Evolutionary conservation across 2,888 invertebrate genomes (phyloP).

Genomic region (Hymenopus coronatus): DNA sequence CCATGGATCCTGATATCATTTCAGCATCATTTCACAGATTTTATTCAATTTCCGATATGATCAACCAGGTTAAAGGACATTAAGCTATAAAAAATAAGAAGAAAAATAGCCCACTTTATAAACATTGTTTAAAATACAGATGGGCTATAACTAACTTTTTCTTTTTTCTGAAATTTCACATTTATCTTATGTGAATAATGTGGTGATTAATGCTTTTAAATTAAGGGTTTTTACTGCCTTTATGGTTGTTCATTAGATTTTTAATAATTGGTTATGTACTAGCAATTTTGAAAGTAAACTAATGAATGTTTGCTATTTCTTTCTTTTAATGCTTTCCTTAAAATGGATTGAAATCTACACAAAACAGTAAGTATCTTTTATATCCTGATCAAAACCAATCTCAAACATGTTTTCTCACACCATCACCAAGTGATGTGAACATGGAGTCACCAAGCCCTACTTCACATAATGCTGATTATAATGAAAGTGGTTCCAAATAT

Average conservation of each 20-base stretch:
- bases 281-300: not conserved
- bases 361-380: conserved; percentile 34
- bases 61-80: too few species aligned
- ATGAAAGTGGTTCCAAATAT: not conserved
- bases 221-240: not conserved
- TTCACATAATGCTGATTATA: conserved; percentile 9
- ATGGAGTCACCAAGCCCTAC: conserved; percentile 53
- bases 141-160: too few species aligned
- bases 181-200: not conserved
- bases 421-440: conserved; percentile 54
- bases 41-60: too few species aligned
- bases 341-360: conserved; percentile 1
- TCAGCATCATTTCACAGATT: too few species aligned
- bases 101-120: too few species aligned
- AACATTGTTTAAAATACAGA: too few species aligned
- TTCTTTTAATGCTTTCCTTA: not conserved
- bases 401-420: conserved; percentile 47
- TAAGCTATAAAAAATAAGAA: too few species aligned
- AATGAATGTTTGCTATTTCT: conserved; percentile 1
- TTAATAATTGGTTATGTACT: not conserved
- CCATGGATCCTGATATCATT: too few species aligned
- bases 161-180: too few species aligned
- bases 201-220: not conserved
- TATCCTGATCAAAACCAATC: conserved; percentile 27
- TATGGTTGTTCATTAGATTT: not conserved